Percentiles rank a stretch among this genome's conserved stretches.
Conservation (phyloP, 2,888 invertebrate genomes). For the Heliconius ethilla region DNA sequence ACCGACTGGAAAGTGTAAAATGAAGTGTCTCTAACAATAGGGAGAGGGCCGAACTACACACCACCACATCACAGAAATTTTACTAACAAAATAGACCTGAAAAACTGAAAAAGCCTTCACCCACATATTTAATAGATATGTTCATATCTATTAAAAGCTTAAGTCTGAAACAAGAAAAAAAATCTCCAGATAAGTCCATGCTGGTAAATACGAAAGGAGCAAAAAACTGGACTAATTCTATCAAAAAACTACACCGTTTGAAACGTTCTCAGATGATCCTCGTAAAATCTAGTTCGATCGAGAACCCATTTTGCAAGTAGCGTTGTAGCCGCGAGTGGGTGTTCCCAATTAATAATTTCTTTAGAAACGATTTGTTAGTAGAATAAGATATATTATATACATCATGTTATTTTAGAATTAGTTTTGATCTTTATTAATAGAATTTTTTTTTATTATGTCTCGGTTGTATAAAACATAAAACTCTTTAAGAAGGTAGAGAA, state of each 20-base stretch:
- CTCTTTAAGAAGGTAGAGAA: neutral
- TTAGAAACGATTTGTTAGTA: neutral
- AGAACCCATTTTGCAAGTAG: neutral
- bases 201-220: neutral
- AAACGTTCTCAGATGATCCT: neutral
- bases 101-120: no score
- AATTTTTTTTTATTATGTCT: neutral
- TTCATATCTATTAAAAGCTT: no score
- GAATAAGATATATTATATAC: conserved; percentile 3
- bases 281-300: conserved; percentile 12
- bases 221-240: neutral
- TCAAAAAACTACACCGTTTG: neutral
- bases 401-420: neutral
- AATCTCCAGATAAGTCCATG: no score
- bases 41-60: no score
- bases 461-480: neutral
- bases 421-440: neutral
- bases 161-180: no score
- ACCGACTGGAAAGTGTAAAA: neutral
- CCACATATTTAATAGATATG: no score
- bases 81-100: no score
- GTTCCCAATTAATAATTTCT: conserved; percentile 11
- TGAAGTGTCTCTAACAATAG: neutral
- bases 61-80: no score
- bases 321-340: neutral